phyloP scores from a whole-genome alignment of 2,888 invertebrate genomes.

The Metalampra italica region DNA sequence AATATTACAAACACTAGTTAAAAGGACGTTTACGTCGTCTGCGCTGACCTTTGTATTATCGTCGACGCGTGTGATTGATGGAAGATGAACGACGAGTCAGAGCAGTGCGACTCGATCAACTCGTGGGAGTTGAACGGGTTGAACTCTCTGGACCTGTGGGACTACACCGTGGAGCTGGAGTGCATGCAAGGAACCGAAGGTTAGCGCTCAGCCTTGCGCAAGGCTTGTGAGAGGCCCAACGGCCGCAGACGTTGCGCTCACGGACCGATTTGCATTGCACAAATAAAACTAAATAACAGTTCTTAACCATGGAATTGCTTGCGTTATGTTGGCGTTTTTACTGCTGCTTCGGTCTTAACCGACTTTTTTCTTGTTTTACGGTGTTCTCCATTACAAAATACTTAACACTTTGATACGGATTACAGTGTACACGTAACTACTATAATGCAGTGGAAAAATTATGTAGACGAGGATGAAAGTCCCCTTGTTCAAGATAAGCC shows the following conservation, averaged over 20 bases:
- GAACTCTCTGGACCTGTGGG: constrained; percentile 89
- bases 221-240: constrained; percentile 52
- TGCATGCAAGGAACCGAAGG: constrained; percentile 88
- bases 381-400: background rate
- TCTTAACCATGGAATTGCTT: constrained; percentile 45
- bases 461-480: background rate
- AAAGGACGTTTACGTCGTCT: constrained; percentile 31
- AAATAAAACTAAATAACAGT: constrained; percentile 35
- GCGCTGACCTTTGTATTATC: constrained; percentile 42
- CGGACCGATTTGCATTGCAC: constrained; percentile 39
- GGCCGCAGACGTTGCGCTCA: constrained; percentile 22
- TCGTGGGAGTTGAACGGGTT: constrained; percentile 78
- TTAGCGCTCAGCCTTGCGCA: constrained; percentile 57
- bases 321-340: constrained; percentile 28
- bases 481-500: constrained; percentile 1
- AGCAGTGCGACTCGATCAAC: constrained; percentile 66
- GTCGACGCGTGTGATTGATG: constrained; percentile 27
- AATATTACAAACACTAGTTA: constrained; percentile 38
- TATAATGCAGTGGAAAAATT: background rate
- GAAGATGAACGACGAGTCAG: constrained; percentile 69
- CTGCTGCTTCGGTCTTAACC: constrained; percentile 1
- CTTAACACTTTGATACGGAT: background rate
- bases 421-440: background rate
- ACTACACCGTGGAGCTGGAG: constrained; percentile 90
- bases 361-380: background rate